Evolutionary conservation across 2,888 invertebrate species (phyloP).

Genomic region (Spilosoma lubricipeda): DNA sequence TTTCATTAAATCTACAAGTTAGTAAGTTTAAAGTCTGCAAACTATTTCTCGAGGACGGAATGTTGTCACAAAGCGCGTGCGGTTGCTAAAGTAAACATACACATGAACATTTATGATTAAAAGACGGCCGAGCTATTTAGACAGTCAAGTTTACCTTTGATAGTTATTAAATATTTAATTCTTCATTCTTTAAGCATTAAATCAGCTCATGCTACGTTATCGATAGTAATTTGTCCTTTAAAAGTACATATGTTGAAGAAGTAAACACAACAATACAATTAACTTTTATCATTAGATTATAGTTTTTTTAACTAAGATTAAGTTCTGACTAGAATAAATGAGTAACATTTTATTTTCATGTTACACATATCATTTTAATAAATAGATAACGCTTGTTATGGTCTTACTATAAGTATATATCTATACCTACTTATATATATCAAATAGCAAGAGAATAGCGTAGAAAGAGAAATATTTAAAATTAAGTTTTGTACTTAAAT

Average conservation of each 20-base stretch:
- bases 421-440: neutral
- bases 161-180: slow-evolving; percentile 16
- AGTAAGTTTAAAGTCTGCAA: slow-evolving; percentile 63
- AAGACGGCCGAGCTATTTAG: slow-evolving; percentile 26
- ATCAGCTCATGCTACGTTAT: slow-evolving; percentile 10
- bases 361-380: too few species aligned
- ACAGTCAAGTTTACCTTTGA: slow-evolving; percentile 29
- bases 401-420: too few species aligned
- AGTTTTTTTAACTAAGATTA: neutral
- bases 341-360: too few species aligned
- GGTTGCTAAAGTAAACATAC: slow-evolving; percentile 47
- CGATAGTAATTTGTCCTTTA: slow-evolving; percentile 16
- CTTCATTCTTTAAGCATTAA: slow-evolving; percentile 20
- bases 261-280: slow-evolving; percentile 29
- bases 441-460: too few species aligned
- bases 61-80: slow-evolving; percentile 63
- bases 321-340: neutral
- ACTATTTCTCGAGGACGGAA: slow-evolving; percentile 68
- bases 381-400: too few species aligned
- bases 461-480: slow-evolving; percentile 31
- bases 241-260: slow-evolving; percentile 16
- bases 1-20: slow-evolving; percentile 62
- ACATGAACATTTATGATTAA: slow-evolving; percentile 46
- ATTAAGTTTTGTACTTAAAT: slow-evolving; percentile 22
- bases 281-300: slow-evolving; percentile 26